Base-by-base conservation (phyloP, 2,113 vertebrate genomes). In the Fregata magnificens region DNA sequence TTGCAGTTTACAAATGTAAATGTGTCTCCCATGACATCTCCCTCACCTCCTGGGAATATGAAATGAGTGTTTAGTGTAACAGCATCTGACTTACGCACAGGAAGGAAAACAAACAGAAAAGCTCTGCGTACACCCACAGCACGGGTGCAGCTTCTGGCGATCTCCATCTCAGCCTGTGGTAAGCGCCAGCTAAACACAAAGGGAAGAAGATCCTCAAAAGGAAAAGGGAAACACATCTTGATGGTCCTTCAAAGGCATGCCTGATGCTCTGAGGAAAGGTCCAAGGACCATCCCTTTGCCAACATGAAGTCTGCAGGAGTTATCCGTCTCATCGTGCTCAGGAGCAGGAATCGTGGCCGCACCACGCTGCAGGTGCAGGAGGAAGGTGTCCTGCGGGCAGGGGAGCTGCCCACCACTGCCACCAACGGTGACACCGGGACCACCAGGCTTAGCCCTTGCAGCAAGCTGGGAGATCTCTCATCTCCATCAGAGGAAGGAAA, bases 1-100 rank as follows among this genome's bases (percentile, higher is more conserved):
- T 94, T 91, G 89, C 83, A 83, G 81, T 63, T 95, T 94, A 93
- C 90, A 94, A 92, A 96, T 85, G 95, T 81, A 97, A 94, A 92
- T 87, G 42, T 66, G 44, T 90, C 88, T 98, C 87, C 86, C 76
- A 16, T 78, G 74, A 36, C 81, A 82, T 38, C 88, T 90, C 82
- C 47, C 32, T 91, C 88, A 28, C 42, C 95, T 80, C 92, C 86
- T 29, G 86, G 88, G 95, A 84, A 53, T 69, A 14, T 5, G 67
- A 81, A 88, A 79, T 38, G 45, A 90, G 67, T 21, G 63, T 78
- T 96, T 29, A 55, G 70, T 16, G 74, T 52, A 93, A 47, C 50
- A 67, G 89, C 73, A 11, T 9, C 36, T 2, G 63, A 74, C 67
- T 5, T 7, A 12, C 12, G 71, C 83, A 22, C 44, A 14, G 61